phyloP scores from a whole-genome alignment of 2,797 vertebrate species.

The Glyptemys insculpta region DNA sequence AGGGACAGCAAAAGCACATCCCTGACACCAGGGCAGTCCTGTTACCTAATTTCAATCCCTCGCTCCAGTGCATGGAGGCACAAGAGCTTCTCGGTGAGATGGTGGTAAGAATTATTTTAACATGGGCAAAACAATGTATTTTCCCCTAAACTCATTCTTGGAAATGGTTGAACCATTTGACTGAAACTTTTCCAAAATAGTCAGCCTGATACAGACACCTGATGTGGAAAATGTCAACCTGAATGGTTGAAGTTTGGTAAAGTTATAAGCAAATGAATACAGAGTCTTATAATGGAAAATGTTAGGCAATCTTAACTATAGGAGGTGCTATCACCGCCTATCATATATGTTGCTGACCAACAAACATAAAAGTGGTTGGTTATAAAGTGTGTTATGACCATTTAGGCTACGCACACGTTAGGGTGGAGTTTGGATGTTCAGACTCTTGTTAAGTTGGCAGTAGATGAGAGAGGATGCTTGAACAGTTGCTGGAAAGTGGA shows the following conservation, averaged over 20 bases:
- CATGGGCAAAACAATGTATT: background rate
- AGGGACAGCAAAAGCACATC: background rate
- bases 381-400: background rate
- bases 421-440: background rate
- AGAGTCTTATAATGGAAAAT: background rate
- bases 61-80: background rate
- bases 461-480: background rate
- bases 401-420: accelerated
- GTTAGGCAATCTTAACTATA: background rate
- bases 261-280: background rate
- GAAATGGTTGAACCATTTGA: background rate
- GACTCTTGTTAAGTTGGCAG: slow-evolving; percentile 2
- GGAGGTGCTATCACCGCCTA: background rate
- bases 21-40: background rate
- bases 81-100: background rate
- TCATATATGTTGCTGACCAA: background rate
- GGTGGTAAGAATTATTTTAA: background rate
- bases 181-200: background rate
- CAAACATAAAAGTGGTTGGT: background rate
- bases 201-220: background rate
- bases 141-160: background rate
- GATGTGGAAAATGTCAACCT: background rate
- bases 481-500: background rate
- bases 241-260: background rate
- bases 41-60: background rate